These are phyloP conservation scores for Etheostoma spectabile DNA, from an alignment of 2,113 vertebrate genomes.

Conservation along the genomic window DNA sequence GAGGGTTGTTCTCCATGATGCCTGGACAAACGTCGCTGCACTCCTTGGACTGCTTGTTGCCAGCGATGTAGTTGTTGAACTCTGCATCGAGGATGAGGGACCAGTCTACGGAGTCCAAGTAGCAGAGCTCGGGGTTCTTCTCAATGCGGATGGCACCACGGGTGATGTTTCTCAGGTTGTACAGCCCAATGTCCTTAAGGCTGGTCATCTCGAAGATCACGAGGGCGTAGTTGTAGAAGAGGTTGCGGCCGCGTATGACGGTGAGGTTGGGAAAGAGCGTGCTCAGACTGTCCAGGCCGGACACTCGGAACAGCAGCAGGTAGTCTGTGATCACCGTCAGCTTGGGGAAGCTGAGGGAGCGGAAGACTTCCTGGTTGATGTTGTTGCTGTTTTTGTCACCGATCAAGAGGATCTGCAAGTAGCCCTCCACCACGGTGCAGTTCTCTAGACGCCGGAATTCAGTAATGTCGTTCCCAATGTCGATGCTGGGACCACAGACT, in stretches of 20 bases:
- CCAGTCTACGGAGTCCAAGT: conserved; percentile 98
- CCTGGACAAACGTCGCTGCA: conserved; percentile 96
- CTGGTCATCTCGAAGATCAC: conserved; percentile 99
- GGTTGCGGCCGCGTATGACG: conserved; percentile 95
- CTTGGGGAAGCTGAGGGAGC: conserved; percentile 94
- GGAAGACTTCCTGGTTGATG: conserved; percentile 90
- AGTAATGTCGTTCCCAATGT: conserved; percentile 95
- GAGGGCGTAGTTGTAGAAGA: conserved; percentile 98
- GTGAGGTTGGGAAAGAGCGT: conserved; percentile 97
- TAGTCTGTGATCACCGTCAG: conserved; percentile 97
- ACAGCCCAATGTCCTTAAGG: conserved; percentile 96
- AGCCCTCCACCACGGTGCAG: conserved; percentile 98
- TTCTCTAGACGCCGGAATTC: conserved; percentile 95
- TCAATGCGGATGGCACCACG: conserved; percentile 97
- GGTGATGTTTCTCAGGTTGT: conserved; percentile 96
- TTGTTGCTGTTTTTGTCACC: conserved; percentile 88
- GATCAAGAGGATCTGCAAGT: conserved; percentile 97
- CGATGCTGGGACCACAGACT: conserved; percentile 95
- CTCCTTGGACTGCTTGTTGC: conserved; percentile 96
- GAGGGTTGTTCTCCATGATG: conserved; percentile 89
- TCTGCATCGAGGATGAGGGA: conserved; percentile 95
- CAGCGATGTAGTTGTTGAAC: conserved; percentile 96
- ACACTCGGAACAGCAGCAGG: conserved; percentile 96
- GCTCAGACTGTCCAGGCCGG: conserved; percentile 95
- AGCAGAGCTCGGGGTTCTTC: conserved; percentile 98